phyloP scores from a whole-genome alignment of 2,888 invertebrate genomes.

The Candidula unifasciata region DNA sequence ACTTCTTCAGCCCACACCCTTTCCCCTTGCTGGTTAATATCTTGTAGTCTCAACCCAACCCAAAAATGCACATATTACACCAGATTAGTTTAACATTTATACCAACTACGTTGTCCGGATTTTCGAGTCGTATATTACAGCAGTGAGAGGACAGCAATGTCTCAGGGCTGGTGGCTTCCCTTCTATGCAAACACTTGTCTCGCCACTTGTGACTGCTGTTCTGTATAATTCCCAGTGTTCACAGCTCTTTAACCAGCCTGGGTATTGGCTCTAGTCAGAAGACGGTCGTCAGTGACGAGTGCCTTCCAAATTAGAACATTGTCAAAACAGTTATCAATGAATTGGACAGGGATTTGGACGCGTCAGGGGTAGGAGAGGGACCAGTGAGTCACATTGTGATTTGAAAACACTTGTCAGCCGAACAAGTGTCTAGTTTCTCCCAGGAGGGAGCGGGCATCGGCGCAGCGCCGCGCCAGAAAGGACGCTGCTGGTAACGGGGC shows the following conservation, averaged over 20 bases:
- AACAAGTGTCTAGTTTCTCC: slow-evolving; percentile 1
- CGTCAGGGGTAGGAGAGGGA: neutral
- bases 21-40: too few species aligned
- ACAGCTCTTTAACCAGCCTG: neutral
- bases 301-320: slow-evolving; percentile 32
- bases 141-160: too few species aligned
- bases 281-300: slow-evolving; percentile 14
- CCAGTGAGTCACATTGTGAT: slow-evolving; percentile 39
- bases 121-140: too few species aligned
- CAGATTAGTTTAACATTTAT: too few species aligned
- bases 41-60: too few species aligned
- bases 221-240: neutral
- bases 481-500: neutral
- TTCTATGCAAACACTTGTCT: neutral
- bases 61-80: too few species aligned
- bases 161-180: too few species aligned
- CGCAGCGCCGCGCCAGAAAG: neutral
- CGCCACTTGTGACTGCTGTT: slow-evolving; percentile 6
- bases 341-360: slow-evolving; percentile 22
- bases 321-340: slow-evolving; percentile 45
- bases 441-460: neutral
- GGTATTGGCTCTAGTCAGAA: neutral
- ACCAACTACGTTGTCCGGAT: too few species aligned
- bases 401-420: slow-evolving; percentile 34
- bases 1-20: too few species aligned